Evolutionary conservation across 2,888 invertebrate genomes (phyloP), one percentile per base, ranked within the genome.

Genomic region (Colostygia pectinataria): DNA sequence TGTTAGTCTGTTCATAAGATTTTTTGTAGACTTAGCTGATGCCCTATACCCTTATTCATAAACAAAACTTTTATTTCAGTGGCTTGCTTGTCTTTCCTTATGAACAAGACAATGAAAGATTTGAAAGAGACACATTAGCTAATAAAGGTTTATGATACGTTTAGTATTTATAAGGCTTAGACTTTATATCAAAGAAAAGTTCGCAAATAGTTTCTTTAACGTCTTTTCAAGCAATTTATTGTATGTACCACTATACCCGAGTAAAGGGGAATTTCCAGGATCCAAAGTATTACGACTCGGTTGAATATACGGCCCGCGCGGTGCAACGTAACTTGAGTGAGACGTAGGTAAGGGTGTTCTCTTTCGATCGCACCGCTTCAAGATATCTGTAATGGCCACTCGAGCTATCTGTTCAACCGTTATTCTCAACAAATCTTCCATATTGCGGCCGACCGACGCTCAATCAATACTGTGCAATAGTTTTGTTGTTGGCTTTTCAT

Each of bases 321-420:
- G 59, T 65, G 70, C 62, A 66, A 60, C 59, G 72, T 67, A 71
- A 76, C 68, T 71, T 71, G 71, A 79, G 76, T 70, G 74, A 76
- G 71, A 77, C 69, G 68, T 74, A 80, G 78, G 77, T 79, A 71
- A 69, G 71, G 74, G 72, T 74, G 73, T 77, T 72, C 74, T 70
- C 63, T 71, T 68, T 71, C 79, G 75, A 80, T 80, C 74, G 74
- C 71, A 66, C 66, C 69, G 63, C 76, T 80, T 77, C 80, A 75
- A 80, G 80, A 81, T 84, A 84, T 82, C 84, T 78, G 79, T 87
- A 87, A 86, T 86, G 84, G 87, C 85, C 83, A 86, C 84, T 85
- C 78, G 81, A 83, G 83, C 80, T 80, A 80, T 84, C 83, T 81
- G 73, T 77, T 78, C 79, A 74, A 72, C 78, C 81, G 83, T 82